Conservation (phyloP, 2,113 vertebrate species). For the Carlito syrichta region DNA sequence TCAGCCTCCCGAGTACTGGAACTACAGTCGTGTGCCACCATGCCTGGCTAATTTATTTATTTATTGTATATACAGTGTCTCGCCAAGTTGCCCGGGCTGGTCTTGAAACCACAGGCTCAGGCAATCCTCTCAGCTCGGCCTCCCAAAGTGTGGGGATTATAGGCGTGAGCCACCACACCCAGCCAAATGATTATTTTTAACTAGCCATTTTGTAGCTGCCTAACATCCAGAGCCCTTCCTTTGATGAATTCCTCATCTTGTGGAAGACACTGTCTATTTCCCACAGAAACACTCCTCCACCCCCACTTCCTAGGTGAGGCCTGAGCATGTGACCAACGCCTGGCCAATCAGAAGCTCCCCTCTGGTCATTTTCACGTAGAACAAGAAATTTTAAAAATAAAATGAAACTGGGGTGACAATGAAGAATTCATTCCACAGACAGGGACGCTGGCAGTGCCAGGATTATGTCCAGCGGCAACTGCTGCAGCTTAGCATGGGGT, state of each 20-base stretch:
- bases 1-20: too few species aligned
- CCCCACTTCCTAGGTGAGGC: background rate
- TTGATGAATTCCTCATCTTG: background rate
- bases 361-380: background rate
- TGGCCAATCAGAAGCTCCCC: background rate
- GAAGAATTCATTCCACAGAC: background rate
- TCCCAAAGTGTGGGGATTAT: too few species aligned
- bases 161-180: too few species aligned
- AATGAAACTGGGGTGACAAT: background rate
- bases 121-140: too few species aligned
- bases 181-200: background rate
- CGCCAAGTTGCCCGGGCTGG: too few species aligned
- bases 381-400: background rate
- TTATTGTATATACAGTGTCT: too few species aligned
- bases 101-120: too few species aligned
- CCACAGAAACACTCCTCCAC: background rate
- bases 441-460: background rate
- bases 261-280: background rate
- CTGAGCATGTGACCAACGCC: background rate
- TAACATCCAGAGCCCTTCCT: background rate
- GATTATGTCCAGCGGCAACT: too few species aligned
- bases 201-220: background rate
- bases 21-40: too few species aligned
- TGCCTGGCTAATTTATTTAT: too few species aligned
- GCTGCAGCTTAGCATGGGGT: accelerated